Conservation (phyloP, 2,888 invertebrate species). For the Auanema freiburgensis region DNA sequence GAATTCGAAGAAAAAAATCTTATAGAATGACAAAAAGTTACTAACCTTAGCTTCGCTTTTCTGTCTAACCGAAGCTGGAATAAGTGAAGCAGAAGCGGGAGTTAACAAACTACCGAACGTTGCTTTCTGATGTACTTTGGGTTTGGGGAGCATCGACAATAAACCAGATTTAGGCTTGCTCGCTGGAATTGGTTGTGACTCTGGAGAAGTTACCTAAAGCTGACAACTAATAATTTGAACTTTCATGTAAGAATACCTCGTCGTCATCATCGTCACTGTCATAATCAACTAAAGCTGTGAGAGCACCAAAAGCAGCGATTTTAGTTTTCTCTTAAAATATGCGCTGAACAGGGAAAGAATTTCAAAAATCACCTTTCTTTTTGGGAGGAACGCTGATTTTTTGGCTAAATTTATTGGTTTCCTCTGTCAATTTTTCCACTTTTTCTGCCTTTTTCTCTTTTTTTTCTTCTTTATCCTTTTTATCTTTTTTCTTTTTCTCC, state of each 20-base stretch:
- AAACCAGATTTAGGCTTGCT: not conserved
- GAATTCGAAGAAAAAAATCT: not conserved
- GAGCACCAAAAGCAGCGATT: slow-evolving; percentile 34
- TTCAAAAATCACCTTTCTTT: not conserved
- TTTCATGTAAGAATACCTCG: not conserved
- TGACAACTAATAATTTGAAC: too few species aligned
- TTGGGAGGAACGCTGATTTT: not conserved
- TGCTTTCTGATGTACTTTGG: slow-evolving; percentile 12
- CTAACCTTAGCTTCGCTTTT: not conserved
- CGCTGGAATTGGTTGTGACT: not conserved
- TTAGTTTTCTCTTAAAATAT: slow-evolving; percentile 26
- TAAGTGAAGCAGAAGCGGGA: not conserved
- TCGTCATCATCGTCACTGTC: slow-evolving; percentile 29
- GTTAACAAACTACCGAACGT: not conserved
- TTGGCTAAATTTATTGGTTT: too few species aligned
- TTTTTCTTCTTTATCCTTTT: slow-evolving; percentile 17
- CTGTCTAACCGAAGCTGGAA: slow-evolving; percentile 4
- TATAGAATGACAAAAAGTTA: not conserved
- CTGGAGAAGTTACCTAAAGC: too few species aligned
- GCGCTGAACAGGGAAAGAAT: too few species aligned
- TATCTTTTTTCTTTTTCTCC: slow-evolving; percentile 9
- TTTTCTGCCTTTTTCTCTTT: too few species aligned
- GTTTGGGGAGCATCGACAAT: slow-evolving; percentile 17
- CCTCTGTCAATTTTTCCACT: too few species aligned
- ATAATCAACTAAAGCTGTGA: slow-evolving; percentile 14